Evolutionary conservation across 2,113 vertebrate species (phyloP).

Genomic region (Myanophis thanlyinensis): DNA sequence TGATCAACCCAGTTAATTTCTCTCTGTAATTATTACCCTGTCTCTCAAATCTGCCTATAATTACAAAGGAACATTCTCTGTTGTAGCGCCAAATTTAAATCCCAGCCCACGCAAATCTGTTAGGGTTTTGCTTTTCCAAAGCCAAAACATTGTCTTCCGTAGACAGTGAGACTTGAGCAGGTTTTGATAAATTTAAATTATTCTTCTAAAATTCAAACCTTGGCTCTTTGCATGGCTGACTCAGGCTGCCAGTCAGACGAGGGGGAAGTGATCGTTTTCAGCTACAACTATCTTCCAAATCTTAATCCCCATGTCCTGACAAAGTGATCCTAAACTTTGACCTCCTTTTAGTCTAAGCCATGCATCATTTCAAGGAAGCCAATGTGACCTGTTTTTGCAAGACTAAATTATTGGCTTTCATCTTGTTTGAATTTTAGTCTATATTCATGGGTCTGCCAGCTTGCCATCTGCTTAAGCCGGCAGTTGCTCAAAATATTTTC

Average conservation of each 20-base stretch:
- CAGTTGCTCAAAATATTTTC: not conserved
- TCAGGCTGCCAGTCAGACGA: not conserved
- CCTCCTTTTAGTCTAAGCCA: not conserved
- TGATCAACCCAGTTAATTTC: not conserved
- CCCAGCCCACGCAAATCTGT: too few species aligned
- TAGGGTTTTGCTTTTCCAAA: accelerated
- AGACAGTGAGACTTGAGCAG: not conserved
- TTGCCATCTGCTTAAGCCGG: not conserved
- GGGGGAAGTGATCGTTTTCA: not conserved
- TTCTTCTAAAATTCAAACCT: not conserved
- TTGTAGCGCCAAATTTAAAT: not conserved
- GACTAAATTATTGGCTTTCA: not conserved
- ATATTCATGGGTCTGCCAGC: not conserved
- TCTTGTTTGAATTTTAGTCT: not conserved
- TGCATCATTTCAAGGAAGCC: not conserved
- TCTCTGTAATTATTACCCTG: not conserved
- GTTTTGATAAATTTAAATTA: not conserved
- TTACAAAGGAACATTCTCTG: not conserved
- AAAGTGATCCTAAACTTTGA: not conserved
- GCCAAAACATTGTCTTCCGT: not conserved
- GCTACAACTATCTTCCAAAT: too few species aligned
- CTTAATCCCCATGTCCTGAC: not conserved
- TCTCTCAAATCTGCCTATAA: not conserved
- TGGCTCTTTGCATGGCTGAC: too few species aligned
- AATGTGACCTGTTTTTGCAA: too few species aligned